Conservation (phyloP, 1,140 invertebrate species). For the Drosophila mayri region DNA sequence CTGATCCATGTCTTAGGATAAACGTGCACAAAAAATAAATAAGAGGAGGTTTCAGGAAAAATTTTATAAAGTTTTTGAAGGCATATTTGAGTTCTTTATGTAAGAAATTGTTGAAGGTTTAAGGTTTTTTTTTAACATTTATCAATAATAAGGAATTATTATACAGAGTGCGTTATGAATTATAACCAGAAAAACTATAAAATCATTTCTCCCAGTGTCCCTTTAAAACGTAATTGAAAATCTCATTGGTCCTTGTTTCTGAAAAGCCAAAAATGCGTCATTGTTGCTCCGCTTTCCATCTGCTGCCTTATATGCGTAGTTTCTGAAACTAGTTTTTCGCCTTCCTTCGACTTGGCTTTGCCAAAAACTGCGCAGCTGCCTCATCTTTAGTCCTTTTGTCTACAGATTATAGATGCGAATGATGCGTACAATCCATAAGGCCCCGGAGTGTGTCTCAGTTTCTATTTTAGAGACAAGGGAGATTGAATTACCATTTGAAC, state of each 20-base stretch:
- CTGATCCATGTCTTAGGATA: conserved; percentile 44
- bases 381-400: conserved; percentile 35
- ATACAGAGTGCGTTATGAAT: no score
- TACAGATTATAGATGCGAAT: conserved; percentile 38
- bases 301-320: conserved; percentile 48
- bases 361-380: conserved; percentile 45
- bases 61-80: background rate
- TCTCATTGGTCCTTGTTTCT: conserved; percentile 2
- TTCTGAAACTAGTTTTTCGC: conserved; percentile 41
- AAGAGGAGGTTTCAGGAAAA: no score
- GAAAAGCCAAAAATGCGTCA: conserved; percentile 44
- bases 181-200: no score
- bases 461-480: conserved; percentile 15
- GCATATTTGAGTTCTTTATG: no score
- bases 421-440: conserved; percentile 20
- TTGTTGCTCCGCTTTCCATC: conserved; percentile 34
- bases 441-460: conserved; percentile 32
- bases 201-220: conserved; percentile 12
- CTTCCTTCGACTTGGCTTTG: conserved; percentile 14
- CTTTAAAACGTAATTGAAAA: conserved; percentile 17
- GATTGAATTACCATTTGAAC: conserved; percentile 49
- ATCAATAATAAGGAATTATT: no score
- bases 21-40: conserved; percentile 18
- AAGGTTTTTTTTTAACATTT: no score
- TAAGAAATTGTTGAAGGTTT: background rate